Evolutionary conservation across 1,140 invertebrate genomes (phyloP), one percentile per base, ranked within the genome.

Genomic region (Galleria mellonella): DNA sequence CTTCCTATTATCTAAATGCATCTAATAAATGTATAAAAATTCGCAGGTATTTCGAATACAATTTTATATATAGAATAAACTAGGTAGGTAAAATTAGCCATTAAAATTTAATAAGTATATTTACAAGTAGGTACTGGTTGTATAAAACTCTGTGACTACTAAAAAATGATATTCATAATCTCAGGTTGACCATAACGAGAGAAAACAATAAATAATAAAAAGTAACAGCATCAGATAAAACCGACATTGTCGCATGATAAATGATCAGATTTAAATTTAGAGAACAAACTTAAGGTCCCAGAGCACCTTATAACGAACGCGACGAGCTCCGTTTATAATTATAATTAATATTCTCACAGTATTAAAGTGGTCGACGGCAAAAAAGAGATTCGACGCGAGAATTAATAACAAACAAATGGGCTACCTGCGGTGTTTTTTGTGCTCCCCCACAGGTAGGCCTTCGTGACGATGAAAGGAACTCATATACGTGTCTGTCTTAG

Each of bases 361-460:
- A 82, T 82, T 78, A 83, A 79, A 76, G 69, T 77, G 74, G 74
- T 68, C 69, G 81, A 64, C 54, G 58, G 60, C 47, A 61, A 63
- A 75, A 79, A 82, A 84, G 53, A 75, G 65, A 73, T 74, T 74
- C 74, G 78, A 78, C 61, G 78, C 78, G 73, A 83, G 81, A 84
- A 83, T 84, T 84, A 84, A 83, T 84, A 84, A 84, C 81, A 84
- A 84, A 84, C 81, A 84, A 84, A 84, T 84, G 81, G 74, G 78
- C 81, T 84, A 84, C 81, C 81, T 84, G 81, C 69, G 60, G 69
- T 57, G 76, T 84, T 84, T 84, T 84, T 84, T 84, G 77, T 84
- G 67, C 51, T 61, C 64, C 53, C 66, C 68, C 71, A 81, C 81
- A 84, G 81, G 81, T 84, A 84, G 59, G 57, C 54, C 17, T 23